Conservation (phyloP, 2,113 vertebrate species). For the Lasiurus borealis region DNA sequence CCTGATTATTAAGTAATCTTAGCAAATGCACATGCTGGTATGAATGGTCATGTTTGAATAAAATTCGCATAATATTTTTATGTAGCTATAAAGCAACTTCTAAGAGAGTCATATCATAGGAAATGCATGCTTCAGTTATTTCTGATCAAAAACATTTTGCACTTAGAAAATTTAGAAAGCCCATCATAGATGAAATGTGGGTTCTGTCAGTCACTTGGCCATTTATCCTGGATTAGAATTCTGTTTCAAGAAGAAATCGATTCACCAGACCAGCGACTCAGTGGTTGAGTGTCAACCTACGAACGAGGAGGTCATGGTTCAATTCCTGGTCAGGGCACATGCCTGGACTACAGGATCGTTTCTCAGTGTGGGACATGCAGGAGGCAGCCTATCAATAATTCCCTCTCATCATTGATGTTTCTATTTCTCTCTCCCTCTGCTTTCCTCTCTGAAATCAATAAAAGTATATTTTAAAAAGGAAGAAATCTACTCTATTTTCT, state of each 20-base stretch:
- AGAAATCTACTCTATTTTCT: constrained; percentile 32
- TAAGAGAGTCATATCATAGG: background rate
- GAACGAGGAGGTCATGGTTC: no score
- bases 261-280: no score
- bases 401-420: no score
- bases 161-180: constrained; percentile 39
- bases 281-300: no score
- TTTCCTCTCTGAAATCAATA: no score
- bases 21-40: background rate
- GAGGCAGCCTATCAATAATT: no score
- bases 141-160: background rate
- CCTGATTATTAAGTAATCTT: constrained; percentile 14
- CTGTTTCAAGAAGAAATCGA: background rate
- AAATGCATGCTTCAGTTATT: background rate
- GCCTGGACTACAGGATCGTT: no score
- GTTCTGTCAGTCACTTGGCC: background rate
- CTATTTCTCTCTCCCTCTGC: no score
- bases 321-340: no score
- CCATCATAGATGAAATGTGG: background rate
- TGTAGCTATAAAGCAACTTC: background rate
- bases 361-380: no score
- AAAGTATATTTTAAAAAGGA: background rate
- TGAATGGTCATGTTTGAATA: background rate
- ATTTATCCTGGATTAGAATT: background rate
- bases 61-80: background rate